A percentile compares a stretch with the other conserved stretches of the same genome.
Conservation (phyloP, 2,888 invertebrate genomes). For the Calliopum simillimum region DNA sequence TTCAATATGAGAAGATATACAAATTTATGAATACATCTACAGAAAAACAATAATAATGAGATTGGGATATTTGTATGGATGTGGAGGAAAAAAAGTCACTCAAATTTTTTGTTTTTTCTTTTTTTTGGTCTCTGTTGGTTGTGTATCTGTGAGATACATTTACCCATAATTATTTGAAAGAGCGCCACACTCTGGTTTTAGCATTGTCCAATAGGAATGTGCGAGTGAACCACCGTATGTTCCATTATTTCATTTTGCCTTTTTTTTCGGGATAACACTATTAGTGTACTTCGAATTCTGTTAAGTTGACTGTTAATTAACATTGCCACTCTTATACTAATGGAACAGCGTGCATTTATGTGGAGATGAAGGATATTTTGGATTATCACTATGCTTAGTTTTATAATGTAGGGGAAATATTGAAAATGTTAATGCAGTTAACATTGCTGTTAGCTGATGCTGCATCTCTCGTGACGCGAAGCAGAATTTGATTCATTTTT, state of each 20-base stretch:
- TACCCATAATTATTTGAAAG: neutral
- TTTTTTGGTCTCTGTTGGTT: neutral
- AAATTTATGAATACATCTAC: too few relatives aligned
- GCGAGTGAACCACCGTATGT: neutral
- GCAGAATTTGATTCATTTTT: too few relatives aligned
- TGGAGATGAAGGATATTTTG: too few relatives aligned
- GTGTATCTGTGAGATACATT: neutral
- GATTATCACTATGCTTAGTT: too few relatives aligned
- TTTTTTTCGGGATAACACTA: neutral
- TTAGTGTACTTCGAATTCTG: neutral
- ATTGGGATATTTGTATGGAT: neutral
- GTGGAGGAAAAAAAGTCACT: constrained; percentile 18
- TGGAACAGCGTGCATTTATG: too few relatives aligned
- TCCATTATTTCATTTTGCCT: neutral
- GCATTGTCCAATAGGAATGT: constrained; percentile 15
- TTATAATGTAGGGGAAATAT: too few relatives aligned
- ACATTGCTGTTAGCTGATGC: too few relatives aligned
- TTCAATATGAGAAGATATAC: too few relatives aligned
- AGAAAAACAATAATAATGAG: too few relatives aligned
- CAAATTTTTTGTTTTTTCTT: neutral
- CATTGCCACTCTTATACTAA: constrained; percentile 5
- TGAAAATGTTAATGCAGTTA: too few relatives aligned
- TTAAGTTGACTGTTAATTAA: neutral
- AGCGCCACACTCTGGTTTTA: neutral
- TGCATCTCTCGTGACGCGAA: too few relatives aligned